phyloP scores from a whole-genome alignment of 2,797 vertebrate genomes.

The Acanthurus lineatus region DNA sequence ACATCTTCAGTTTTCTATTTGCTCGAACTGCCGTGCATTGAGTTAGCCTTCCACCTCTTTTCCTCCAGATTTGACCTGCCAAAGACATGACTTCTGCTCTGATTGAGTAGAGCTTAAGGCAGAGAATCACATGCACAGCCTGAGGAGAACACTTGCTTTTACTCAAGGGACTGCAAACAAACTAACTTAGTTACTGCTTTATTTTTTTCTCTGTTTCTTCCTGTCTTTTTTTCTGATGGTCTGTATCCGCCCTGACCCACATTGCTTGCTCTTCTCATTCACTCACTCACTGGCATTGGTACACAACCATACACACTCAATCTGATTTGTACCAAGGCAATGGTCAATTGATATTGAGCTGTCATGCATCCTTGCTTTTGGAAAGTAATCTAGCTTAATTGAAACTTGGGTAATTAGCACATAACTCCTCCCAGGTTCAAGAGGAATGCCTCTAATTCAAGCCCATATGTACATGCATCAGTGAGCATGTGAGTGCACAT shows the following conservation, averaged over 20 bases:
- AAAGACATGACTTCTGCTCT: background rate
- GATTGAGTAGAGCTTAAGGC: background rate
- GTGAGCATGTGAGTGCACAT: conserved; percentile 23
- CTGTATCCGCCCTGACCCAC: background rate
- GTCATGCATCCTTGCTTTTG: conserved; percentile 50
- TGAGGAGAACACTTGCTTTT: conserved; percentile 17
- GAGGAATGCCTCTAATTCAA: conserved; percentile 32
- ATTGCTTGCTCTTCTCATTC: background rate
- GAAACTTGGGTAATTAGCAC: conserved; percentile 51
- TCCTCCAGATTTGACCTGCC: conserved; percentile 14
- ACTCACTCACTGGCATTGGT: background rate
- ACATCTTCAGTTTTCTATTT: conserved; percentile 7
- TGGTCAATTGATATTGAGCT: conserved; percentile 49
- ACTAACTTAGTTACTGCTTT: background rate
- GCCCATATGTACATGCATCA: conserved; percentile 16
- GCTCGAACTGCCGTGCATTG: background rate
- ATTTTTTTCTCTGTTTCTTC: background rate
- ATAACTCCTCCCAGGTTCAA: conserved; percentile 31
- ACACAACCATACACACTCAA: background rate
- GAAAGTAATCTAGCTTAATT: conserved; percentile 56
- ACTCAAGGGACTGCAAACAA: conserved; percentile 6
- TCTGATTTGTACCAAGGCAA: background rate
- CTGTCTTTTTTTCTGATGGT: background rate
- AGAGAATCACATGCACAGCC: conserved; percentile 18
- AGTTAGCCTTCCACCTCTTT: conserved; percentile 18